These are phyloP conservation scores for Intellagama lesueurii DNA, from an alignment of 2,797 vertebrate species.

Conservation along the genomic window DNA sequence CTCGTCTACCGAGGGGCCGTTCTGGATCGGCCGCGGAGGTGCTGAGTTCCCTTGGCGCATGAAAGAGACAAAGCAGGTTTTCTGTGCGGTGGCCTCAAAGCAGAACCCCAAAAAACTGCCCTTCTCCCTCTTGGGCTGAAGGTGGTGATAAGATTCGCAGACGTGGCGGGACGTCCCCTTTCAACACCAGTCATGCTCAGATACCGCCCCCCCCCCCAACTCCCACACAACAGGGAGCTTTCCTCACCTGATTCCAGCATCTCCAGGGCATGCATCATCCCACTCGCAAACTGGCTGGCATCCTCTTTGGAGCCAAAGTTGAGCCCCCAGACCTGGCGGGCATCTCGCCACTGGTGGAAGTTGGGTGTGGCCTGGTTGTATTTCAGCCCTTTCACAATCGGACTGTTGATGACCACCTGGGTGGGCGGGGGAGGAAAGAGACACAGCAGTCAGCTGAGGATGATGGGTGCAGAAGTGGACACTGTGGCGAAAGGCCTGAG, in stretches of 20 bases:
- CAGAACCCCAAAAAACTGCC: too few species aligned
- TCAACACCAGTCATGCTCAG: too few species aligned
- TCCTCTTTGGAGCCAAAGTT: slow-evolving; percentile 94
- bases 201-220: fast-evolving
- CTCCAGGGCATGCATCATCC: slow-evolving; percentile 88
- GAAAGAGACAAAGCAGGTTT: background rate
- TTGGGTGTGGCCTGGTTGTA: slow-evolving; percentile 94
- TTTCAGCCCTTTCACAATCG: slow-evolving; percentile 87
- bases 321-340: slow-evolving; percentile 93
- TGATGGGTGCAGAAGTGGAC: too few species aligned
- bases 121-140: too few species aligned
- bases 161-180: too few species aligned
- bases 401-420: slow-evolving; percentile 96
- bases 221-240: too few species aligned
- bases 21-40: slow-evolving; percentile 80
- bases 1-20: slow-evolving; percentile 88
- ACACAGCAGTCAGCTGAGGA: too few species aligned
- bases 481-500: too few species aligned
- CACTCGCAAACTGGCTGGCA: slow-evolving; percentile 85
- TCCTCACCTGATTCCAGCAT: slow-evolving; percentile 76
- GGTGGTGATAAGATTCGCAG: too few species aligned
- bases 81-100: too few species aligned
- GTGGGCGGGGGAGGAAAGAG: too few species aligned
- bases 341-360: slow-evolving; percentile 94
- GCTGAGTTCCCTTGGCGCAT: background rate